phyloP scores from a whole-genome alignment of 2,797 vertebrate species.

The Pantherophis vulpinus region DNA sequence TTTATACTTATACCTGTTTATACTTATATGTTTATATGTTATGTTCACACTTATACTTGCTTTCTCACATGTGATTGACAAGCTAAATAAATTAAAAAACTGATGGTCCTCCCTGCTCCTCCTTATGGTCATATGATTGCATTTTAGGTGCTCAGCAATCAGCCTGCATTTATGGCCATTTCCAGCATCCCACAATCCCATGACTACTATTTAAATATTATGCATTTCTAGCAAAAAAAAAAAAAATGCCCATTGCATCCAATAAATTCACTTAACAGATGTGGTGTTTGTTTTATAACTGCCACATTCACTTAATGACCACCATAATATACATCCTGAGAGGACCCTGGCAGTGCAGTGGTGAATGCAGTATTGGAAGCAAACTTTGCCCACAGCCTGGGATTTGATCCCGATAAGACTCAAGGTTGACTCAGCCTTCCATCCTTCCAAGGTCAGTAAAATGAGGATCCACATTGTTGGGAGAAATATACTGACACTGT shows the following conservation, averaged over 20 bases:
- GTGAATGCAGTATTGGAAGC: not conserved
- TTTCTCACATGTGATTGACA: no score
- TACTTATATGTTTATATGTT: no score
- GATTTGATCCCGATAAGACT: not conserved
- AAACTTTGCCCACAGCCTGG: not conserved
- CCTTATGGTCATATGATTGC: not conserved
- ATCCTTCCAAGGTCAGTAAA: not conserved
- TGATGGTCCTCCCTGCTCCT: not conserved
- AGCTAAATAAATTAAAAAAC: no score
- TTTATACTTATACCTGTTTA: no score
- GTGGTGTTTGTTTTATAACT: not conserved
- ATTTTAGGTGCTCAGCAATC: not conserved
- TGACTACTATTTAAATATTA: not conserved
- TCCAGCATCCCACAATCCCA: not conserved
- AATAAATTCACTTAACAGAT: not conserved
- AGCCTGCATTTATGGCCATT: not conserved
- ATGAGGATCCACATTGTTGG: not conserved
- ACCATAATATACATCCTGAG: not conserved
- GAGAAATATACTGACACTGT: not conserved
- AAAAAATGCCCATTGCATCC: not conserved
- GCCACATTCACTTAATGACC: not conserved
- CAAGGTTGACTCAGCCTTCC: not conserved
- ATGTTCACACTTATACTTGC: no score
- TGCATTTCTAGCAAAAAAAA: not conserved
- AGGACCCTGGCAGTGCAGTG: not conserved